Evolutionary conservation across 2,797 vertebrate genomes (phyloP), one percentile per base, ranked within the genome.

Genomic region (Thripadectes ignobilis): DNA sequence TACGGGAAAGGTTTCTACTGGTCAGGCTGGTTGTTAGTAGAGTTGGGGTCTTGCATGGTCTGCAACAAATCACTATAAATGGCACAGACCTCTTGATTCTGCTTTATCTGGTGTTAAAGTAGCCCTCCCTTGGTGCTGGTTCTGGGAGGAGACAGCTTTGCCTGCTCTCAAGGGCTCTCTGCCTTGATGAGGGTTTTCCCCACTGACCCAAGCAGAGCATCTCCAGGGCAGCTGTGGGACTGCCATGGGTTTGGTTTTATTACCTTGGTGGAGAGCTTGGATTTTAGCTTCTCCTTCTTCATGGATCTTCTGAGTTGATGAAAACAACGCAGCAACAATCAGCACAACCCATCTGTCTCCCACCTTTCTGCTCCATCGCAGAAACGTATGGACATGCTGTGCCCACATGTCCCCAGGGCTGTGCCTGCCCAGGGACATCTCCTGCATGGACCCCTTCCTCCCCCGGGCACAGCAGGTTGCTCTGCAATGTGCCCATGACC

Each of bases 1-100:
- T 78, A 89, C 0, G 2, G 93, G 92, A 93, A 59, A 95, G 95
- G 92, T 91, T 95, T 95, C 94, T 96, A 78, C 74, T 0, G 65
- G 86, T 95, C 92, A 91, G 89, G 93, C 62, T 94, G 68, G 51
- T 30, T 57, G 80, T 85, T 59, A 85, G 92, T 39, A 55, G 45
- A 92, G 74, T 20, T 7, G 16, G 67, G 69, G 38, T 78, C 69
- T 57, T 52, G 69, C 65, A 45, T 6, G 16, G 48, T 73, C 76
- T 88, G 85, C 88, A 88, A 45, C 52, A 76, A 54, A 45, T 36
- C 39, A 38, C 43, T 71, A 5, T 19, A 69, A 75, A 68, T 74
- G 59, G 20, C 57, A 74, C 12, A 3, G 69, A 84, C 19, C 36
- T 75, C 55, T 52, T 20, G 6, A 59, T 14, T 32, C 49, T 85